Conservation (phyloP, 2,888 invertebrate genomes). For the Slavum lentiscoides region DNA sequence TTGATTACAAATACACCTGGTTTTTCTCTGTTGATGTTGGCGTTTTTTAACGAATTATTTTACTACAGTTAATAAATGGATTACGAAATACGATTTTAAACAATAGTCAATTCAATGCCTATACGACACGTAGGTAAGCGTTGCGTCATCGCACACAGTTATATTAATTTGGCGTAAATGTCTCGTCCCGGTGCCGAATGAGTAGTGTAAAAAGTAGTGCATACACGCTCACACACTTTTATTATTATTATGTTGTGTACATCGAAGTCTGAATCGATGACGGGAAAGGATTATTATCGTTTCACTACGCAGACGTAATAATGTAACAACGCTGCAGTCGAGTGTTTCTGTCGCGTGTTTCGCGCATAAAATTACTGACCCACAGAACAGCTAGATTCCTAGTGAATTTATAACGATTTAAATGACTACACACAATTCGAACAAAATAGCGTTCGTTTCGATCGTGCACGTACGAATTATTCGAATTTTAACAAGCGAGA, state of each 20-base stretch:
- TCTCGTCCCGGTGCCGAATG: constrained; percentile 14
- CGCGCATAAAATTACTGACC: neutral
- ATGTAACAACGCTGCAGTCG: no score
- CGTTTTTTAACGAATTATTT: constrained; percentile 5
- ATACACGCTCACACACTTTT: neutral
- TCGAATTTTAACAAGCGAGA: neutral
- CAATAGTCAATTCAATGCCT: constrained; percentile 33
- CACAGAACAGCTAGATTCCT: neutral
- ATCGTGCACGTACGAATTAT: neutral
- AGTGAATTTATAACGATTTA: neutral
- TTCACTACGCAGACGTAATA: constrained; percentile 5
- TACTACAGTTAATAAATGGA: neutral
- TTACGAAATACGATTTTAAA: constrained; percentile 24
- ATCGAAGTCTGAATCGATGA: neutral
- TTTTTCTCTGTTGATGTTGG: neutral
- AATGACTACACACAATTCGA: neutral
- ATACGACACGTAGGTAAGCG: neutral
- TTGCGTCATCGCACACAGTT: constrained; percentile 13
- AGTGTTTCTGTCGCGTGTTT: neutral
- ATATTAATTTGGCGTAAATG: constrained; percentile 11
- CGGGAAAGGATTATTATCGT: constrained; percentile 1
- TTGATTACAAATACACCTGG: no score
- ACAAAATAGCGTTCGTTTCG: neutral
- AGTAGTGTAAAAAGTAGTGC: constrained; percentile 14
- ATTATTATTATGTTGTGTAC: neutral